Conservation (phyloP, 2,113 vertebrate genomes). For the Crypturellus undulatus region DNA sequence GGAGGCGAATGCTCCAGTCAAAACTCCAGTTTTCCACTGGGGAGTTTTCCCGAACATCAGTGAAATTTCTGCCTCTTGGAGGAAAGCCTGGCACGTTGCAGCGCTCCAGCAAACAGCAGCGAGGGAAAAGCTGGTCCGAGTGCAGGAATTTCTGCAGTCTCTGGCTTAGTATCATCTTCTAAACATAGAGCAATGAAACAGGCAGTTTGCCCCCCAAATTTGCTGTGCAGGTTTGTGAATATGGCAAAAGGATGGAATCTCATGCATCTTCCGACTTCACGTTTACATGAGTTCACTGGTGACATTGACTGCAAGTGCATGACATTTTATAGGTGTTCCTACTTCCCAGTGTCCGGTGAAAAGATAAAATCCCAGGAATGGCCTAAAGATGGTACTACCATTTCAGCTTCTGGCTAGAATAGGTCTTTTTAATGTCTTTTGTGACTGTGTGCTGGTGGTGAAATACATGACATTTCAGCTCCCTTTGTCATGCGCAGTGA, state of each 20-base stretch:
- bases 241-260: conserved; percentile 84
- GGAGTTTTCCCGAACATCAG: background rate
- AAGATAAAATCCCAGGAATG: conserved; percentile 80
- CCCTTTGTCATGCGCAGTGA: background rate
- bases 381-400: conserved; percentile 29
- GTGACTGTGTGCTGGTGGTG: background rate
- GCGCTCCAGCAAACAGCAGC: accelerated
- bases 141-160: background rate
- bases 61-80: background rate
- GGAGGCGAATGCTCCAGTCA: background rate
- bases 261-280: conserved; percentile 81
- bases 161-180: background rate
- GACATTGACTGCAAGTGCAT: conserved; percentile 82
- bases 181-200: background rate
- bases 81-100: accelerated
- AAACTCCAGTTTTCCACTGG: background rate
- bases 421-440: conserved; percentile 42
- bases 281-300: conserved; percentile 65
- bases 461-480: conserved; percentile 26
- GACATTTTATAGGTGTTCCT: conserved; percentile 82
- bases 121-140: background rate
- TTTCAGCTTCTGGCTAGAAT: conserved; percentile 34
- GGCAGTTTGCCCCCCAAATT: background rate
- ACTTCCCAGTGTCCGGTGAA: conserved; percentile 71
- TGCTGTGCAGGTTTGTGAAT: conserved; percentile 33